Evolutionary conservation across 2,113 vertebrate species (phyloP), one percentile per base, ranked within the genome.

Genomic region (Ia io): DNA sequence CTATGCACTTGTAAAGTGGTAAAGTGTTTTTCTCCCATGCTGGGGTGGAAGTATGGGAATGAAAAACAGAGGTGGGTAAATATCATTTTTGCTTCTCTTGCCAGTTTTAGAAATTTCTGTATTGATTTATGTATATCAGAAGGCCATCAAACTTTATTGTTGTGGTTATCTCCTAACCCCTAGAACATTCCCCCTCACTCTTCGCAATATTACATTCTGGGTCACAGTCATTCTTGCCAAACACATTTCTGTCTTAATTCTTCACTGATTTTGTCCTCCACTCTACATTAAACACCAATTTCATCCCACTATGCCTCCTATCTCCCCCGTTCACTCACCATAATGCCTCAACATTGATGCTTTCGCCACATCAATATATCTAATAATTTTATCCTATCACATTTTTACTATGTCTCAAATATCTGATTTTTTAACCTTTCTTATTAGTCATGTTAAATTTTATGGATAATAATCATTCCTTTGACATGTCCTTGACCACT

Each of bases 131-230:
- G 3, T 44, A 20, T 18, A 47, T 35, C 13, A n/a, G 4, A 32
- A 28, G 6, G 1, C 6, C 2, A 37, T 35, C 6, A 1, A 18
- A 6, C 6, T 16, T 78, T 7, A 70, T 8, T 5, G 2, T 53
- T 95, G 8, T 1, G n/a, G 1, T 77, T 65, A 47, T 69, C 10
- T n/a, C 9, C 37, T 28, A 73, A 35, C 17, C 1, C 22, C 22
- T 18, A 80, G 25, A 53, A 6, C 16, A 83, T 22, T 20, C 2
- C 1, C 9, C 2, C 8, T 63, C 11, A 11, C 12, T 69, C 49
- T 84, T 77, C 67, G 40, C 3, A n/a, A 8, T 70, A 30, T 28
- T 63, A 37, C 14, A 2, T 53, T 53, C 4, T 77, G 14, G 30
- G 5, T 82, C 44, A 22, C 0, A 51, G 22, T 86, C 28, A 88